Percentiles rank a stretch among this genome's conserved stretches.
phyloP scores from a whole-genome alignment of 2,797 vertebrate species.

The Limnodromus scolopaceus region DNA sequence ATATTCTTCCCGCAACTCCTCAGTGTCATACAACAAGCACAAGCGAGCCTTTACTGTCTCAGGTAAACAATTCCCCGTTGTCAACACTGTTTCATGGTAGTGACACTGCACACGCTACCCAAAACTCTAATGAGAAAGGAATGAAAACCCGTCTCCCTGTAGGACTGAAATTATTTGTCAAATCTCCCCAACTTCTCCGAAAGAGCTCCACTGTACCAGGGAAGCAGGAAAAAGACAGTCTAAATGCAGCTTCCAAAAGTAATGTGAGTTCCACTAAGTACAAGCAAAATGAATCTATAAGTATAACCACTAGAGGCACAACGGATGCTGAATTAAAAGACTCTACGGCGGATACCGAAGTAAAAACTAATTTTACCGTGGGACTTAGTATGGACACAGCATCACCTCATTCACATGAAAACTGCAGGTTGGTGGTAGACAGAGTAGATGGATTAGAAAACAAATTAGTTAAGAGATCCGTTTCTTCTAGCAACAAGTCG shows the following conservation, averaged over 20 bases:
- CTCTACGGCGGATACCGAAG: conserved; percentile 51
- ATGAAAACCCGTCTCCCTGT: conserved; percentile 85
- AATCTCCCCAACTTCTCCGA: conserved; percentile 85
- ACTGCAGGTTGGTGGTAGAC: conserved; percentile 43
- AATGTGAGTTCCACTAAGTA: conserved; percentile 71
- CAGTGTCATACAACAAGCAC: conserved; percentile 66
- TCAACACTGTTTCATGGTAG: conserved; percentile 64
- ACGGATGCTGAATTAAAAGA: conserved; percentile 42
- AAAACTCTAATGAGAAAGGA: conserved; percentile 78
- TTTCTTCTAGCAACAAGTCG: conserved; percentile 86
- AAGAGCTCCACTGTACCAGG: conserved; percentile 84
- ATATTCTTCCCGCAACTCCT: conserved; percentile 67
- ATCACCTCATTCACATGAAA: conserved; percentile 55
- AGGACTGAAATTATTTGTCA: conserved; percentile 88
- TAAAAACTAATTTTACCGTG: conserved; percentile 54
- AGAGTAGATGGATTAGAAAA: conserved; percentile 77
- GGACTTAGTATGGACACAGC: conserved; percentile 53
- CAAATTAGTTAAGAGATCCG: conserved; percentile 83
- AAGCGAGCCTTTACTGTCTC: conserved; percentile 74
- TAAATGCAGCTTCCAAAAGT: conserved; percentile 88
- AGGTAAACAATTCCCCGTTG: conserved; percentile 74
- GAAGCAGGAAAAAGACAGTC: conserved; percentile 91
- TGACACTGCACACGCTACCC: conserved; percentile 38
- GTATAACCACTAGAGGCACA: not conserved
- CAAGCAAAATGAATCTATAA: conserved; percentile 68